A percentile compares a stretch with the other conserved stretches of the same genome.
phyloP scores from a whole-genome alignment of 2,797 vertebrate species.

The Xiphophorus birchmanni region DNA sequence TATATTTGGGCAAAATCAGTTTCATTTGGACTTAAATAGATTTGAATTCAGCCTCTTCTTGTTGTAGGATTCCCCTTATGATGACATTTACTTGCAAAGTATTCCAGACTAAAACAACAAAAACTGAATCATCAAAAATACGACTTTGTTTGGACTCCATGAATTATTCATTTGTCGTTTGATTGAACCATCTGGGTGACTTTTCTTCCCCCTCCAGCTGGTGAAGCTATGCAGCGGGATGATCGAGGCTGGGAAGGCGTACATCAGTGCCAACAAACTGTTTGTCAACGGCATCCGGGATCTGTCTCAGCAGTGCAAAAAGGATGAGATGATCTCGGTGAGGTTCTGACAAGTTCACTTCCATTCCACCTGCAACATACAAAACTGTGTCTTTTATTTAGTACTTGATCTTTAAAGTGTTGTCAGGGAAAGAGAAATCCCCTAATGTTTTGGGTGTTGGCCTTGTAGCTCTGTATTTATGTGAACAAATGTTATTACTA shows the following conservation, averaged over 20 bases:
- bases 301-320: constrained; percentile 94
- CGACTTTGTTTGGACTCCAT: background rate
- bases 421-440: constrained; percentile 20
- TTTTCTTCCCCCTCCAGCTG: constrained; percentile 78
- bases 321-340: constrained; percentile 94
- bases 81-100: background rate
- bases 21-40: background rate
- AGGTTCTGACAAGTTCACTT: constrained; percentile 52
- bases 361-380: background rate
- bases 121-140: background rate
- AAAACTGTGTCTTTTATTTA: constrained; percentile 16
- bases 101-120: background rate
- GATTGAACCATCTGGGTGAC: background rate
- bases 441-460: constrained; percentile 31
- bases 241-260: constrained; percentile 94
- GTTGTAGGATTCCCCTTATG: background rate
- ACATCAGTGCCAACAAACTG: constrained; percentile 93
- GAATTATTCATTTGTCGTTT: background rate
- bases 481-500: constrained; percentile 60
- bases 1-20: background rate
- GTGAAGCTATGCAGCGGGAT: constrained; percentile 97
- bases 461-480: constrained; percentile 18
- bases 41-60: background rate
- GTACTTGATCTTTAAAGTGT: background rate
- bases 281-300: constrained; percentile 95